A percentile compares a stretch with the other conserved stretches of the same genome.
Conservation (phyloP, 1,140 invertebrate species). For the Trichoplusia ni region DNA sequence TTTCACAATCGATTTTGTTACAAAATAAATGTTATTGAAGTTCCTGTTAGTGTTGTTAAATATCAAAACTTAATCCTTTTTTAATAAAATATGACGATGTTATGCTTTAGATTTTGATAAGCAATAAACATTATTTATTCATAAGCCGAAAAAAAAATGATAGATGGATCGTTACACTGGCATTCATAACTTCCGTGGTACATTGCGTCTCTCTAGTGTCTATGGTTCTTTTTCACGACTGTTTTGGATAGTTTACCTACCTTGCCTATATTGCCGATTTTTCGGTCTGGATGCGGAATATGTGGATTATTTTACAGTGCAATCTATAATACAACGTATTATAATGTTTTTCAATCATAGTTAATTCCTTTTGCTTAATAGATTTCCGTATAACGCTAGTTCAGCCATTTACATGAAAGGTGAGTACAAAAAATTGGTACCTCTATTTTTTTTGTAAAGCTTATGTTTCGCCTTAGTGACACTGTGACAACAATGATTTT, state of each 20-base stretch:
- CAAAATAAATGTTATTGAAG: too few relatives aligned
- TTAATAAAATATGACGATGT: background rate
- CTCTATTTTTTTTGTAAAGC: slow-evolving; percentile 64
- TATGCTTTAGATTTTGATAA: background rate
- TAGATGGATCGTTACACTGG: slow-evolving; percentile 42
- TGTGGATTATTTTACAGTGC: slow-evolving; percentile 62
- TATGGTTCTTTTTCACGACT: slow-evolving; percentile 80
- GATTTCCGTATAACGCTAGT: slow-evolving; percentile 59
- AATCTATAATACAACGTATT: slow-evolving; percentile 53
- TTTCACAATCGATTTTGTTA: too few relatives aligned
- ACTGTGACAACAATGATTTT: background rate
- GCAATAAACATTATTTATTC: slow-evolving; percentile 37
- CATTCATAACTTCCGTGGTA: slow-evolving; percentile 35
- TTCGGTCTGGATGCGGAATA: slow-evolving; percentile 68
- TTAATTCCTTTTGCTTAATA: slow-evolving; percentile 50
- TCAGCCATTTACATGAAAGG: slow-evolving; percentile 82
- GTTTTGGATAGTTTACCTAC: slow-evolving; percentile 81
- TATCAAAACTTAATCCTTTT: background rate
- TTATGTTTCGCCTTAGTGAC: slow-evolving; percentile 38
- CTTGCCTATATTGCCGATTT: slow-evolving; percentile 78
- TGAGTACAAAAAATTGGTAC: slow-evolving; percentile 79
- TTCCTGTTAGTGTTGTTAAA: background rate
- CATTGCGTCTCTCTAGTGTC: slow-evolving; percentile 51
- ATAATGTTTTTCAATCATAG: slow-evolving; percentile 66
- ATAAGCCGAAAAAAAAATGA: slow-evolving; percentile 29